Conservation (phyloP, 2,113 vertebrate genomes). For the Lasiurus borealis region DNA sequence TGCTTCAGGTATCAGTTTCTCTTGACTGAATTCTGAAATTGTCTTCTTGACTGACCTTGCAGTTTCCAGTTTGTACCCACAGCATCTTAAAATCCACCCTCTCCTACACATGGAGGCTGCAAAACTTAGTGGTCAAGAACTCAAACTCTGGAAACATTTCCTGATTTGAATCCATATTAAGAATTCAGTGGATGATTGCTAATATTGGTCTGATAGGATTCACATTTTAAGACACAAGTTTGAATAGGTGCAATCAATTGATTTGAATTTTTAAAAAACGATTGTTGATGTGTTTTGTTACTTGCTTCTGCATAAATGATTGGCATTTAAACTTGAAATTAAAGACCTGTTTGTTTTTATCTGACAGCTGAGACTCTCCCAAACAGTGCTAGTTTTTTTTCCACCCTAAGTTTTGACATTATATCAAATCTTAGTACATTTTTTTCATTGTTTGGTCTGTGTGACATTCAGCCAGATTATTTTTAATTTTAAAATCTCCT, state of each 20-base stretch:
- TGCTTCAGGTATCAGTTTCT: too few relatives aligned
- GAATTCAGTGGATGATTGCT: too few relatives aligned
- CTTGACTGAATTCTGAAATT: too few relatives aligned
- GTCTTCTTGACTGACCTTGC: too few relatives aligned
- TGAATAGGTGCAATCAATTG: neutral
- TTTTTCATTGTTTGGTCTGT: neutral
- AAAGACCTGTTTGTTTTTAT: neutral
- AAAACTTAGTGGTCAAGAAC: too few relatives aligned
- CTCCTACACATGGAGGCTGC: too few relatives aligned
- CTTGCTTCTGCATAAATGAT: neutral
- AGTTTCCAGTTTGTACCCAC: too few relatives aligned
- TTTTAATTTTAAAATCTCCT: neutral
- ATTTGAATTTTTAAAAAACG: neutral
- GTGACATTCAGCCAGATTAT: neutral
- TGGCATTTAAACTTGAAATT: neutral
- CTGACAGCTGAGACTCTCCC: neutral
- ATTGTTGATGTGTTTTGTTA: neutral
- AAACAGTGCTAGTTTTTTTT: neutral
- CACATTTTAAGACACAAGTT: neutral
- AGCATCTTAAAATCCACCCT: too few relatives aligned
- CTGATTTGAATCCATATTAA: too few relatives aligned
- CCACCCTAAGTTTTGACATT: neutral
- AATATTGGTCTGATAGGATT: neutral
- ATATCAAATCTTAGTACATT: neutral
- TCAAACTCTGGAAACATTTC: too few relatives aligned